Percentiles rank a stretch among this genome's conserved stretches.
phyloP scores from a whole-genome alignment of 1,140 invertebrate species.

The Lepidurus apus region DNA sequence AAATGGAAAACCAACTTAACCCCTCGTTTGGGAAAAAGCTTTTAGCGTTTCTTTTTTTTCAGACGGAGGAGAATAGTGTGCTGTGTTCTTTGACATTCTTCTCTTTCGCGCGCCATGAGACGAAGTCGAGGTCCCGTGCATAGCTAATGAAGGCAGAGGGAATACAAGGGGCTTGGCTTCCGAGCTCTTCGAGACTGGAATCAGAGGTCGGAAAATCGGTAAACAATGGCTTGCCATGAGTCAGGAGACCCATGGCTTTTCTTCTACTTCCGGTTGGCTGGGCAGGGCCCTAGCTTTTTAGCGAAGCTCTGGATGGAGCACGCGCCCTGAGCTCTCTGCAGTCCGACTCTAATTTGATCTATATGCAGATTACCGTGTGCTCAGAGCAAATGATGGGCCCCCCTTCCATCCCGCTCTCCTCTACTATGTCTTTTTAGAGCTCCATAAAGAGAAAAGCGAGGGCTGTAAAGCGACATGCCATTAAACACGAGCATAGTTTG shows the following conservation, averaged over 20 bases:
- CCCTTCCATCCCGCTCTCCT: not conserved
- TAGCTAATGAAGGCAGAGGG: not conserved
- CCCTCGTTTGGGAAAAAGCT: conserved; percentile 26
- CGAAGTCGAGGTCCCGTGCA: not conserved
- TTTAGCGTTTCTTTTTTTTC: conserved; percentile 19
- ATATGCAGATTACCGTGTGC: conserved; percentile 33
- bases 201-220: conserved; percentile 23
- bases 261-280: conserved; percentile 24
- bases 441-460: conserved; percentile 13
- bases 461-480: conserved; percentile 16
- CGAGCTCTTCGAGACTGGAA: not conserved
- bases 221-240: conserved; percentile 24
- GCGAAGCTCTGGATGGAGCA: conserved; percentile 14
- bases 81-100: not conserved
- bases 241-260: conserved; percentile 19
- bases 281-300: not conserved
- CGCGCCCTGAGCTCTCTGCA: conserved; percentile 22
- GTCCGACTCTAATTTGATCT: conserved; percentile 34
- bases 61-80: not conserved
- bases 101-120: conserved; percentile 17
- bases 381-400: conserved; percentile 33
- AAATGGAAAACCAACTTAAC: conserved; percentile 21
- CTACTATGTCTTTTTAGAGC: not conserved
- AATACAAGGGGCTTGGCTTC: conserved; percentile 17
- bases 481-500: conserved; percentile 6